Percentiles rank a stretch among this genome's conserved stretches.
Conservation (phyloP, 1,140 invertebrate species). For the Anastrepha obliqua region DNA sequence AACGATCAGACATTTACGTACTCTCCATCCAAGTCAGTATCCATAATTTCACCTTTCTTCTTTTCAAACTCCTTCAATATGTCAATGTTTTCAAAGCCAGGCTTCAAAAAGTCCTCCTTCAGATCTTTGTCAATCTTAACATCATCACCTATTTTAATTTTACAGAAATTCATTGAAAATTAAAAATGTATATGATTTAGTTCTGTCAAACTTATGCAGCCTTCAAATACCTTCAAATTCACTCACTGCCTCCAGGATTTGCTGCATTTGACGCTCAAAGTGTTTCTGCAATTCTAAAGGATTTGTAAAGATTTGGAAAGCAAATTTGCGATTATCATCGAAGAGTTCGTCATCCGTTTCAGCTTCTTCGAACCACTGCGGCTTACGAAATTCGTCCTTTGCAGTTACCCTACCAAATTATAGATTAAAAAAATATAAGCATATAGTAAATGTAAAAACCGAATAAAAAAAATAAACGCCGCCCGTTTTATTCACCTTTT, state of each 20-base stretch:
- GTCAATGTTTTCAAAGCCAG: constrained; percentile 68
- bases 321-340: constrained; percentile 72
- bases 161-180: not conserved
- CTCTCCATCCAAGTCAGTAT: constrained; percentile 73
- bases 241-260: constrained; percentile 70
- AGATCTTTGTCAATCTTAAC: constrained; percentile 65
- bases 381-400: constrained; percentile 72
- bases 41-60: constrained; percentile 62
- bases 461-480: too few species aligned
- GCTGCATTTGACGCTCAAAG: constrained; percentile 75
- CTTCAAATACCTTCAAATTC: constrained; percentile 65
- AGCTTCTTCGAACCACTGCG: constrained; percentile 72
- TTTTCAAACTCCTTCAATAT: constrained; percentile 68
- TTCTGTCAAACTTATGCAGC: not conserved
- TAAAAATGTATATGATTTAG: not conserved
- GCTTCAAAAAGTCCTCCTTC: constrained; percentile 70
- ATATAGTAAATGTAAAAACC: too few species aligned
- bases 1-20: constrained; percentile 58
- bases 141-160: not conserved
- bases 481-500: too few species aligned
- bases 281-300: constrained; percentile 75
- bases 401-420: constrained; percentile 56
- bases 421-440: too few species aligned
- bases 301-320: constrained; percentile 74
- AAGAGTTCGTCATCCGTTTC: constrained; percentile 73